Evolutionary conservation across 2,888 invertebrate genomes (phyloP).

Genomic region (Pteria penguin): DNA sequence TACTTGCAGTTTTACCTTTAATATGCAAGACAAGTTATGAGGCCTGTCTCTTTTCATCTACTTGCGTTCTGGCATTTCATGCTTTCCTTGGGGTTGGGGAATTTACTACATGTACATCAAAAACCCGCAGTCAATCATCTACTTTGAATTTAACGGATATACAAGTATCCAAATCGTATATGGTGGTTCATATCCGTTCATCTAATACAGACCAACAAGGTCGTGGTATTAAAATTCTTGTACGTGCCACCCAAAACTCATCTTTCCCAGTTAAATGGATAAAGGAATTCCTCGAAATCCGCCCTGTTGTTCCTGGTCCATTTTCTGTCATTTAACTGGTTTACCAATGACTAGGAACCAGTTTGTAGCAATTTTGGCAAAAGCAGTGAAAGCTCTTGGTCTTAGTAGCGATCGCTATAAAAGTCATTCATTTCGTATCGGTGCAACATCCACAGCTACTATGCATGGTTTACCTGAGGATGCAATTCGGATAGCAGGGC

Average conservation of each 20-base stretch:
- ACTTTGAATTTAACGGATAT: neutral
- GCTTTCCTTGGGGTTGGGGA: neutral
- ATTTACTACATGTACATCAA: neutral
- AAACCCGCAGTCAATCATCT: neutral
- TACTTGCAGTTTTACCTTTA: neutral
- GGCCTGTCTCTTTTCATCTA: neutral
- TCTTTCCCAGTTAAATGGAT: neutral
- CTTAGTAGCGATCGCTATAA: neutral
- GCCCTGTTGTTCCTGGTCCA: neutral
- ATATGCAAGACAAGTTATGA: neutral
- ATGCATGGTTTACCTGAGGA: neutral
- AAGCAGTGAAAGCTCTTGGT: neutral
- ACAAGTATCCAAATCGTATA: neutral
- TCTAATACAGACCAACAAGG: neutral
- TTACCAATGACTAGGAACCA: neutral
- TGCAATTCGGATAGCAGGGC: neutral
- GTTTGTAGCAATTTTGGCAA: neutral
- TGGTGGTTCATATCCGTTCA: neutral
- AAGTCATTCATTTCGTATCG: neutral
- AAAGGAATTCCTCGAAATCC: neutral
- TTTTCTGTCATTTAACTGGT: neutral
- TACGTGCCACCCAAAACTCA: neutral
- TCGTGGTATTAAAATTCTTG: neutral
- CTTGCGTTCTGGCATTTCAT: neutral
- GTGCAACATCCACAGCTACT: neutral